phyloP scores from a whole-genome alignment of 2,113 vertebrate species.

The Thermophis baileyi region DNA sequence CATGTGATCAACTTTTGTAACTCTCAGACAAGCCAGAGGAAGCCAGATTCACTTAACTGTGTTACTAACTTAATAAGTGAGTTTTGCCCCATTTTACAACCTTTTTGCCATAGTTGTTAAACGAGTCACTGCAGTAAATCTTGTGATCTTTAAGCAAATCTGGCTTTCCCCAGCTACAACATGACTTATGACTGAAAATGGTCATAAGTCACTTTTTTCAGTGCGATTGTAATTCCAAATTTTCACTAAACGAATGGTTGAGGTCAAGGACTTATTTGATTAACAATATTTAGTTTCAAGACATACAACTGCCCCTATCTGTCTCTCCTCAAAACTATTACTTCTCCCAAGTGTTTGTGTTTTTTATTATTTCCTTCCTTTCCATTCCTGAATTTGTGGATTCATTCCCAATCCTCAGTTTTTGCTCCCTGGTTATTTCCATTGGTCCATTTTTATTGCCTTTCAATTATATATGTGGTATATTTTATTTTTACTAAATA shows the following conservation, averaged over 20 bases:
- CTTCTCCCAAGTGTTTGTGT: background rate
- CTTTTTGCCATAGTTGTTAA: background rate
- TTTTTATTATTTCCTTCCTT: background rate
- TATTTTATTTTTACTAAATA: background rate
- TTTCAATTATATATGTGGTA: background rate
- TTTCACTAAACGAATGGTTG: background rate
- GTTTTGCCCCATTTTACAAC: background rate
- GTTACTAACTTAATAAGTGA: no score
- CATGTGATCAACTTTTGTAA: no score
- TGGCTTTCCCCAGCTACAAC: background rate
- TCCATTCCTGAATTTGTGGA: background rate
- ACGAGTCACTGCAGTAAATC: background rate
- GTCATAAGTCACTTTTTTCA: background rate
- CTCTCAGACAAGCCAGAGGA: no score
- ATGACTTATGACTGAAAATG: background rate
- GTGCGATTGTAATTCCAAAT: background rate
- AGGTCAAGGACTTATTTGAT: background rate
- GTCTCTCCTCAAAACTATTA: background rate
- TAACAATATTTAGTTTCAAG: background rate
- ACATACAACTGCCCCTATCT: background rate
- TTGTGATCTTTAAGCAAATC: background rate
- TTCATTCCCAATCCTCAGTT: background rate
- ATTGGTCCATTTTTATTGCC: background rate
- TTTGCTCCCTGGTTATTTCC: background rate
- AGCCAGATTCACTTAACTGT: no score